Evolutionary conservation across 2,113 vertebrate genomes (phyloP).

Genomic region (Uria lomvia): DNA sequence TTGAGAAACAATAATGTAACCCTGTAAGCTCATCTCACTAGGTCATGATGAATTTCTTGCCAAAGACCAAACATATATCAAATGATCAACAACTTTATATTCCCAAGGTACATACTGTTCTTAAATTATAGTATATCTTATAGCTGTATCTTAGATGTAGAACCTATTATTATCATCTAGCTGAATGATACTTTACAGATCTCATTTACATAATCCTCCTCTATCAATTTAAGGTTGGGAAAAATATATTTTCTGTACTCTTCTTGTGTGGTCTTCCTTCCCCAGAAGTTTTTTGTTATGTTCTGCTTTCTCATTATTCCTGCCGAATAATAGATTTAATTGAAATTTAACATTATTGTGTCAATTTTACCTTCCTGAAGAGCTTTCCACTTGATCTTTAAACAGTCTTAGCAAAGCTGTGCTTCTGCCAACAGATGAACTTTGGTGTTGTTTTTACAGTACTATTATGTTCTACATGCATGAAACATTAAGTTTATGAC

Average conservation of each 20-base stretch:
- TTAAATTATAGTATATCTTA: background rate
- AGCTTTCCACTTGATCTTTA: background rate
- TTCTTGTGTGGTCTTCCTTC: background rate
- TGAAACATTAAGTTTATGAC: slow-evolving; percentile 17
- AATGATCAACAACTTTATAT: background rate
- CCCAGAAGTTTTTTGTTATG: background rate
- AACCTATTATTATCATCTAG: background rate
- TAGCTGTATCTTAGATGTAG: background rate
- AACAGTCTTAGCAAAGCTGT: background rate
- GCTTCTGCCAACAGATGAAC: background rate
- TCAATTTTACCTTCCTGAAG: background rate
- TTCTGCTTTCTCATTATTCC: background rate
- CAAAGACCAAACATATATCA: background rate
- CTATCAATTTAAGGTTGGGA: background rate
- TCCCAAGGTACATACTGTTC: background rate
- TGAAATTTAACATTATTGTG: background rate
- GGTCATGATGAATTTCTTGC: background rate
- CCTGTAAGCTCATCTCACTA: background rate
- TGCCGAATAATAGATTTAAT: background rate
- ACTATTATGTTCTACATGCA: background rate
- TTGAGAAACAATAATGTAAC: background rate
- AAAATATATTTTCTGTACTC: background rate
- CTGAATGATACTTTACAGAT: background rate
- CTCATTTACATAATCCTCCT: background rate
- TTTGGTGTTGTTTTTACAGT: background rate